These are phyloP conservation scores for Nasonovia ribisnigri DNA, from an alignment of 2,888 invertebrate genomes.

Conservation along the genomic window DNA sequence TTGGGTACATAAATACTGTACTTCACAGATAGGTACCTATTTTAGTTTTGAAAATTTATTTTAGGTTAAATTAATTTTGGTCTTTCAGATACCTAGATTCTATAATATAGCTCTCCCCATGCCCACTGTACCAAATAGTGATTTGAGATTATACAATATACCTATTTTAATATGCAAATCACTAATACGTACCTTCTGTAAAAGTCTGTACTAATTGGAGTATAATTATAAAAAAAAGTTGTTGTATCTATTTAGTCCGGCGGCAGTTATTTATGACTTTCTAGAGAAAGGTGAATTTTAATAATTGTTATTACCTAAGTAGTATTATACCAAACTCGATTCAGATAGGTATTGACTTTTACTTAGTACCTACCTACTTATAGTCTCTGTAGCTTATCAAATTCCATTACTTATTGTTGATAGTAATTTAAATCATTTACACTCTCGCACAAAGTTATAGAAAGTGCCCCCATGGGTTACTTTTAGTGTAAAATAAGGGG, in stretches of 20 bases:
- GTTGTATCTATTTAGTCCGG: neutral
- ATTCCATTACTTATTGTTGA: neutral
- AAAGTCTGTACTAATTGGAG: neutral
- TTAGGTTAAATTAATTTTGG: too few relatives aligned
- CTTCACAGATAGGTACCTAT: too few relatives aligned
- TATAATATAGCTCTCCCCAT: too few relatives aligned
- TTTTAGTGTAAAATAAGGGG: too few relatives aligned
- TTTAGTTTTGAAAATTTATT: too few relatives aligned
- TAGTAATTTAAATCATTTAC: neutral
- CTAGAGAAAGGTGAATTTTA: slow-evolving; percentile 24
- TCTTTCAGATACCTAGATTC: too few relatives aligned
- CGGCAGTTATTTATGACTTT: slow-evolving; percentile 13
- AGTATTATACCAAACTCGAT: neutral
- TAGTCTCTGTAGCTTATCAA: neutral
- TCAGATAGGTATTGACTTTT: neutral
- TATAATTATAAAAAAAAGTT: neutral
- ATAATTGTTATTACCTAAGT: too few relatives aligned
- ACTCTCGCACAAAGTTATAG: neutral
- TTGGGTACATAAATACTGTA: too few relatives aligned
- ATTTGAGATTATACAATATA: too few relatives aligned
- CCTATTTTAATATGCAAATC: neutral
- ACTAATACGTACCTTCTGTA: neutral
- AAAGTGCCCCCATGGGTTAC: too few relatives aligned
- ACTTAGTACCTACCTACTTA: neutral
- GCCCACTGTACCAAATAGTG: too few relatives aligned